phyloP scores from a whole-genome alignment of 35 echinoderm and acorn worm species.

The Ophiothrix spiculata region DNA sequence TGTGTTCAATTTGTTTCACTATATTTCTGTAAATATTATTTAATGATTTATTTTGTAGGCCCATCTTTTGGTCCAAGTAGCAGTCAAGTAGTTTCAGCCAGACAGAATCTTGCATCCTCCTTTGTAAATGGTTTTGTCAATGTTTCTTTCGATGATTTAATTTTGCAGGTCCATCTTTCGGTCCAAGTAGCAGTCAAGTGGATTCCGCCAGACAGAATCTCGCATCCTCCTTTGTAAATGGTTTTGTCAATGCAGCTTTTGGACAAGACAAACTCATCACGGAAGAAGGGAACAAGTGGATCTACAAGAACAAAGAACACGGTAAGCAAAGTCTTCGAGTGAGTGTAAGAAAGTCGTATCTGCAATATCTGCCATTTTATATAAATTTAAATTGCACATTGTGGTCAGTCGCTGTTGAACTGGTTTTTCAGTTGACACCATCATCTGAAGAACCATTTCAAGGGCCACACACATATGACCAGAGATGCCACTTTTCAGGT shows the following conservation, averaged over 20 bases:
- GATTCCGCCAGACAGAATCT: slow-evolving; percentile 95
- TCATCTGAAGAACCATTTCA: too few species aligned
- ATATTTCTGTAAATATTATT: too few species aligned
- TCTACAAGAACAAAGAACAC: slow-evolving; percentile 99
- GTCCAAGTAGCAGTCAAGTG: slow-evolving; percentile 63
- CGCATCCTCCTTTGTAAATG: slow-evolving; percentile 89
- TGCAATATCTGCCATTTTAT: too few species aligned
- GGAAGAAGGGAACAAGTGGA: slow-evolving; percentile 97
- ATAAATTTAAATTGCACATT: too few species aligned
- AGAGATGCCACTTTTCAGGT: too few species aligned
- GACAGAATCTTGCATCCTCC: slow-evolving; percentile 85
- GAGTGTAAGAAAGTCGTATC: too few species aligned
- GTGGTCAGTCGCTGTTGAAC: too few species aligned
- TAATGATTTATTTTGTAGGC: too few species aligned
- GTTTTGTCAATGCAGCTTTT: slow-evolving; percentile 90
- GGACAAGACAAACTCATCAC: slow-evolving; percentile 94
- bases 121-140: slow-evolving; percentile 98
- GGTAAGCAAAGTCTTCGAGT: too few species aligned
- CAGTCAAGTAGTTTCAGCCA: slow-evolving; percentile 80
- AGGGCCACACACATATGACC: too few species aligned
- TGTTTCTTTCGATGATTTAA: slow-evolving; percentile 56
- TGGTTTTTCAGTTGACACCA: too few species aligned
- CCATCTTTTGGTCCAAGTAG: slow-evolving; percentile 82
- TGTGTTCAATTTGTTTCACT: too few species aligned
- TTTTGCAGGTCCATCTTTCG: slow-evolving; percentile 83